Percentiles rank a stretch among this genome's conserved stretches.
Evolutionary conservation across 2,888 invertebrate species (phyloP).

Genomic region (Cheilosia grossa): DNA sequence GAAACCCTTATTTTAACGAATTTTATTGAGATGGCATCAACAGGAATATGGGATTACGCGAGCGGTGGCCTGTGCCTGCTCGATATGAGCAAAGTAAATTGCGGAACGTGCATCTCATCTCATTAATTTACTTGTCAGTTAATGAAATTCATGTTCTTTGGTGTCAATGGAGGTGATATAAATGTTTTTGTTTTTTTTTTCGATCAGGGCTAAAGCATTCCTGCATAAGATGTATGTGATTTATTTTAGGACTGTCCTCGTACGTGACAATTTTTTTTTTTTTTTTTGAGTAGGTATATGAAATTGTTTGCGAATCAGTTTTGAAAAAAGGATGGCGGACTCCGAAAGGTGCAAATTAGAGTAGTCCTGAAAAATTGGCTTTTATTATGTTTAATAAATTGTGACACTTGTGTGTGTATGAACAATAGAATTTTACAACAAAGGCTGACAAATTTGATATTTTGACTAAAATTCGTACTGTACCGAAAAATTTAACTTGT

Average conservation of each 20-base stretch:
- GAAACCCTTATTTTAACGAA: slow-evolving; percentile 26
- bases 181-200: background rate
- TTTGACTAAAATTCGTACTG: background rate
- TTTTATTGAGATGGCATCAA: slow-evolving; percentile 30
- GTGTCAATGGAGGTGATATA: slow-evolving; percentile 23
- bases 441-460: background rate
- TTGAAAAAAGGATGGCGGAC: background rate
- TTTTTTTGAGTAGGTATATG: background rate
- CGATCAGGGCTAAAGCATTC: background rate
- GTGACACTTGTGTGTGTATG: background rate
- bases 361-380: too few relatives aligned
- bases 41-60: background rate
- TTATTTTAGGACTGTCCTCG: background rate
- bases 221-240: background rate
- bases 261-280: slow-evolving; percentile 3
- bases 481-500: too few relatives aligned
- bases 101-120: slow-evolving; percentile 47
- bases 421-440: background rate
- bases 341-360: background rate
- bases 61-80: too few relatives aligned
- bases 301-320: background rate
- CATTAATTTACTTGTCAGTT: slow-evolving; percentile 56
- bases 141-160: slow-evolving; percentile 37
- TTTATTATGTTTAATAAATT: too few relatives aligned
- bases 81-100: slow-evolving; percentile 24